Evolutionary conservation across 2,888 invertebrate species (phyloP).

Genomic region (Ditula angustiorana): DNA sequence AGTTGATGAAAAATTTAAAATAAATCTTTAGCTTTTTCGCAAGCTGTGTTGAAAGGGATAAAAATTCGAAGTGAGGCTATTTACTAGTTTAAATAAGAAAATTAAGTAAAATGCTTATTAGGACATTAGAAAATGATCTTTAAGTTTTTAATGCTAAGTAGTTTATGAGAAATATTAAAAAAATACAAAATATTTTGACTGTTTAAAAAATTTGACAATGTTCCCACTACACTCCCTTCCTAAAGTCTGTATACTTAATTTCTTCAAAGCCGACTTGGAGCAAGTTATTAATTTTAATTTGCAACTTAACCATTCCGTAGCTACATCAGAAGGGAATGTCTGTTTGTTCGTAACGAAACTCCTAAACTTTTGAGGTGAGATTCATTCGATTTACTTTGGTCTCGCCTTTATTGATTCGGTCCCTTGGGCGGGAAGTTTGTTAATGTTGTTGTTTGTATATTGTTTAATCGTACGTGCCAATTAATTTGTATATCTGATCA

Average conservation of each 20-base stretch:
- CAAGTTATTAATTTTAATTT: slow-evolving; percentile 65
- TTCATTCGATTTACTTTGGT: slow-evolving; percentile 33
- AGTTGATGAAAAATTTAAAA: no score
- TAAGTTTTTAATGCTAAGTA: no score
- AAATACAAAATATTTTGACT: no score
- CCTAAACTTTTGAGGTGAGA: slow-evolving; percentile 34
- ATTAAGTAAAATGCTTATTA: no score
- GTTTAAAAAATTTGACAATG: not conserved
- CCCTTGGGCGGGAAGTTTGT: slow-evolving; percentile 24
- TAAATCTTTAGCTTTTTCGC: no score
- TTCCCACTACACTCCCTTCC: slow-evolving; percentile 2
- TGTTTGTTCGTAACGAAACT: slow-evolving; percentile 41
- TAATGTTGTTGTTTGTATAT: slow-evolving; percentile 27
- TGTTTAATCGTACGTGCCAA: slow-evolving; percentile 38
- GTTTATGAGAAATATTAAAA: no score
- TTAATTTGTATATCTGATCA: slow-evolving; percentile 22
- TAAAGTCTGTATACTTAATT: slow-evolving; percentile 34
- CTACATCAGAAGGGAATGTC: slow-evolving; percentile 47
- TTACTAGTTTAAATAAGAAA: no score
- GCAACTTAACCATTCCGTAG: slow-evolving; percentile 48
- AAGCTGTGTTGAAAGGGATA: no score
- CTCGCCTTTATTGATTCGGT: slow-evolving; percentile 27
- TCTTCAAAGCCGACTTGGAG: slow-evolving; percentile 41
- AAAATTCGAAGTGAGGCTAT: no score
- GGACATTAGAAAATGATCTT: no score